Evolutionary conservation across 2,888 invertebrate species (phyloP).

Genomic region (Epirrhoe alternata): DNA sequence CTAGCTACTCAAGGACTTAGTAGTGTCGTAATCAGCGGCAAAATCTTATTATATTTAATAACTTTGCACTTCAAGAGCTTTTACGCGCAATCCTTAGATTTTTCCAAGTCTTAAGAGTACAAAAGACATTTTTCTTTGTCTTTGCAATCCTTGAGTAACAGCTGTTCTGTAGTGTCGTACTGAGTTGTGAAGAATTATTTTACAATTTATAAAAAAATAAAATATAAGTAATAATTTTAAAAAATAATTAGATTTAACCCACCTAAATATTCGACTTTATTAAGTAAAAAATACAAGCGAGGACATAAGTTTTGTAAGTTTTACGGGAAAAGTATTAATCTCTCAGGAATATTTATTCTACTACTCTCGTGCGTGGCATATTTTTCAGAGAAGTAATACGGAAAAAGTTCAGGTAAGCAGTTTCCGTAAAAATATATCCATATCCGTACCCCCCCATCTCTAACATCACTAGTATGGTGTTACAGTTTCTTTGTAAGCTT

Average conservation of each 20-base stretch:
- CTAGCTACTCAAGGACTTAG: neutral
- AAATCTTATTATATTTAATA: slow-evolving; percentile 11
- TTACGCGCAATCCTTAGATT: slow-evolving; percentile 10
- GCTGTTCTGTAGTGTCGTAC: slow-evolving; percentile 52
- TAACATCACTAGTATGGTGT: slow-evolving; percentile 21
- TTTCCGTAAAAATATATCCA: neutral
- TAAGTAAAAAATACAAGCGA: too few species aligned
- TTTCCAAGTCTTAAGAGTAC: slow-evolving; percentile 32
- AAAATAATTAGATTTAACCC: too few species aligned
- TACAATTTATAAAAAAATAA: too few species aligned
- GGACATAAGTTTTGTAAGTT: too few species aligned
- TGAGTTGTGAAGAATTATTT: neutral
- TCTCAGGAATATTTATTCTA: too few species aligned
- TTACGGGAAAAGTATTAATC: too few species aligned
- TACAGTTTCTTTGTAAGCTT: slow-evolving; percentile 18
- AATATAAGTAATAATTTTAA: too few species aligned
- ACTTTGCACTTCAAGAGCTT: slow-evolving; percentile 8
- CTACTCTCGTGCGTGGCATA: too few species aligned
- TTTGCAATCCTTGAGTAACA: slow-evolving; percentile 61
- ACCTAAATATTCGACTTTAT: too few species aligned
- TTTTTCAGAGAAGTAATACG: too few species aligned
- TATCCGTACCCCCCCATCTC: slow-evolving; percentile 8
- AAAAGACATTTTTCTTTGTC: slow-evolving; percentile 62
- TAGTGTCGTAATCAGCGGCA: neutral
- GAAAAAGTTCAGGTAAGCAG: too few species aligned